A percentile compares a stretch with the other conserved stretches of the same genome.
Evolutionary conservation across 2,888 invertebrate species (phyloP).

Genomic region (Chrysomela aeneicollis): DNA sequence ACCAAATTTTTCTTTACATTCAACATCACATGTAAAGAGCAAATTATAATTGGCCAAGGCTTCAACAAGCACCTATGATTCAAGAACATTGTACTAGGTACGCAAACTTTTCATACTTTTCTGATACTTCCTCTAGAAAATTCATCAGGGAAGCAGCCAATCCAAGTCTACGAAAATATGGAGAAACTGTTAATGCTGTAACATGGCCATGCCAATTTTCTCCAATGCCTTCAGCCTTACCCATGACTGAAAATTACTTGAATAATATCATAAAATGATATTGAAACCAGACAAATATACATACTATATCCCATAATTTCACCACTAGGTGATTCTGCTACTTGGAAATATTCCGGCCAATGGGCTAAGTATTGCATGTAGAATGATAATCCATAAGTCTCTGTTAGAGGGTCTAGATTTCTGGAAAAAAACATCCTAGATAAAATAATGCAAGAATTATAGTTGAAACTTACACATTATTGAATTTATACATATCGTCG

Average conservation of each 20-base stretch:
- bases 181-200: constrained; percentile 95
- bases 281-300: constrained; percentile 54
- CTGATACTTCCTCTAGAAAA: constrained; percentile 93
- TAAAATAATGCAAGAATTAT: constrained; percentile 20
- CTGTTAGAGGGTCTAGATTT: constrained; percentile 95
- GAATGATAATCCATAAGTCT: constrained; percentile 95
- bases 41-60: too few relatives aligned
- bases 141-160: constrained; percentile 94
- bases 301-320: constrained; percentile 99
- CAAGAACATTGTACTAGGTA: too few relatives aligned
- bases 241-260: constrained; percentile 82
- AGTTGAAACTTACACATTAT: constrained; percentile 82
- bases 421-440: constrained; percentile 65
- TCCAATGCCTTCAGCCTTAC: constrained; percentile 95
- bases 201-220: constrained; percentile 99
- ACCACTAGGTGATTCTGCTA: constrained; percentile 94
- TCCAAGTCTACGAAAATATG: constrained; percentile 90
- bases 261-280: background rate
- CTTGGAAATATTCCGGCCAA: constrained; percentile 99
- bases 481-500: constrained; percentile 93
- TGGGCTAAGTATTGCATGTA: constrained; percentile 97
- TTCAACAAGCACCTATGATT: too few relatives aligned
- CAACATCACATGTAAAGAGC: too few relatives aligned
- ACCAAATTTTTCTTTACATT: too few relatives aligned
- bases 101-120: constrained; percentile 82